Percentiles rank a stretch among this genome's conserved stretches.
These are phyloP conservation scores for Alectoris magna DNA, from an alignment of 2,797 vertebrate genomes.

Conservation along the genomic window DNA sequence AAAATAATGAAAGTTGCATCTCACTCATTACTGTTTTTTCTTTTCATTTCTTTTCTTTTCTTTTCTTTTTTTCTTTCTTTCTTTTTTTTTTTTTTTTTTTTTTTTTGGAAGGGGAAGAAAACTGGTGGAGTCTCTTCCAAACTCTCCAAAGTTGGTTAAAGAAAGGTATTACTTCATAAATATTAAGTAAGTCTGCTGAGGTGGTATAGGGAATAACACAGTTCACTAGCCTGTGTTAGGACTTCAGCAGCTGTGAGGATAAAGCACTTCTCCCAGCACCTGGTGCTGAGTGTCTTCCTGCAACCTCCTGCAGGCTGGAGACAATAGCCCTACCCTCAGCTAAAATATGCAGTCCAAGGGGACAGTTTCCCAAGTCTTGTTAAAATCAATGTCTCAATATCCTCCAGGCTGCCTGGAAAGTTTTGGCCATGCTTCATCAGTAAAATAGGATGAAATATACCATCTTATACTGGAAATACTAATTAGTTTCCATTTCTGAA, in stretches of 20 bases:
- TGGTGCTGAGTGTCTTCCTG: background rate
- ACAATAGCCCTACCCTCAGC: background rate
- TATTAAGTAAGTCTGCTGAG: background rate
- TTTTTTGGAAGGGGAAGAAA: background rate
- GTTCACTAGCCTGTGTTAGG: background rate
- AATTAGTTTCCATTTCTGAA: background rate
- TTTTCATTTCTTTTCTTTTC: background rate
- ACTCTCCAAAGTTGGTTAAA: background rate
- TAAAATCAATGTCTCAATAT: background rate
- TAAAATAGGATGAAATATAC: slow-evolving; percentile 1
- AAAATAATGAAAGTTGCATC: background rate
- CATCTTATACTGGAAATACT: background rate
- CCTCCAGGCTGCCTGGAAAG: background rate
- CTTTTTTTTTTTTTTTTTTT: background rate
- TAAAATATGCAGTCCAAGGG: background rate
- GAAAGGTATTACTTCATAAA: slow-evolving; percentile 1
- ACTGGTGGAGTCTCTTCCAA: background rate
- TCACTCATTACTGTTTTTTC: background rate
- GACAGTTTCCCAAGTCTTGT: background rate
- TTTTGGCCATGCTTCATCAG: background rate
- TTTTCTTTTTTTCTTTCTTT: background rate
- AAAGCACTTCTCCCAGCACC: background rate
- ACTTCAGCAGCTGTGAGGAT: background rate
- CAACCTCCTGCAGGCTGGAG: background rate
- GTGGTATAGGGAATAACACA: background rate